A percentile compares a stretch with the other conserved stretches of the same genome.
phyloP scores from a whole-genome alignment of 2,797 vertebrate genomes.

The Sphenopsis melanotis region DNA sequence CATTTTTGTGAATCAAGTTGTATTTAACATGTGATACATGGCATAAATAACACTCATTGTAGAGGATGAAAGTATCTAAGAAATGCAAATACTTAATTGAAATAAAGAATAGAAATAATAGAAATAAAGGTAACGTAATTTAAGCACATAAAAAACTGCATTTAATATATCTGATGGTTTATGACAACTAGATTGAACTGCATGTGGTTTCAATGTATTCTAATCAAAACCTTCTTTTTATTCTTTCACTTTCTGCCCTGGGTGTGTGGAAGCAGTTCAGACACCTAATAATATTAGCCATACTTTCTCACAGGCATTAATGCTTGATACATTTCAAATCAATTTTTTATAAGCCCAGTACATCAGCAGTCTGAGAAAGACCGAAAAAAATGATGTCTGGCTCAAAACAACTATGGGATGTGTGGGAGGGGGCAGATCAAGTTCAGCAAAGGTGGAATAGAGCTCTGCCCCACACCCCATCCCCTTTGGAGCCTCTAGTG shows the following conservation, averaged over 20 bases:
- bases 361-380: background rate
- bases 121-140: background rate
- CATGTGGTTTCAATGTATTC: background rate
- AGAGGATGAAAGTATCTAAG: background rate
- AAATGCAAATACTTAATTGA: background rate
- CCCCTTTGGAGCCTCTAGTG: background rate
- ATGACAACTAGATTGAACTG: background rate
- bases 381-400: background rate
- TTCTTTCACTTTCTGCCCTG: background rate
- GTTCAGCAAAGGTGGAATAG: background rate
- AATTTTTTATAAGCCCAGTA: background rate
- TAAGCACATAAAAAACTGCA: background rate
- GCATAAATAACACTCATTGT: background rate
- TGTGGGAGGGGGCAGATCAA: background rate
- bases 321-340: background rate
- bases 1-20: background rate
- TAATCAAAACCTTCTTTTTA: background rate
- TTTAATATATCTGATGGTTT: background rate
- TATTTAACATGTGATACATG: background rate
- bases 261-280: background rate
- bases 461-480: background rate
- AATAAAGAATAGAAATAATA: background rate
- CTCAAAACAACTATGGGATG: rapidly evolving
- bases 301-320: background rate
- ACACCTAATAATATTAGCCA: background rate